Evolutionary conservation across 2,888 invertebrate species (phyloP), one percentile per base, ranked within the genome.

Genomic region (Entomobrya multifasciata): DNA sequence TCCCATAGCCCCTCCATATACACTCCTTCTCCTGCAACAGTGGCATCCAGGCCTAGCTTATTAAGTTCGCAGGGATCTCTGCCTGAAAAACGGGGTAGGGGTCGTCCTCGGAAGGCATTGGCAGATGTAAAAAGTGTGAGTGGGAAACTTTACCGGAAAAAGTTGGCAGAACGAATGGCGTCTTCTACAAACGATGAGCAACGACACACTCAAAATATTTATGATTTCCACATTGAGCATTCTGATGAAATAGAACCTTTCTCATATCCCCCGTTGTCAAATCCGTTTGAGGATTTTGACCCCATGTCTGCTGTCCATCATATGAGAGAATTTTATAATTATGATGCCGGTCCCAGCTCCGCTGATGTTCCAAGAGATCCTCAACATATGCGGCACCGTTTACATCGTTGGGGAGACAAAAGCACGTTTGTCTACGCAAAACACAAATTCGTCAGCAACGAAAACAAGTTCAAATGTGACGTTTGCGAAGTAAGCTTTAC

Each of bases 351-450:
- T 30, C 62, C 20, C 1, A 22, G 22, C 25, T 36, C 49, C 49
- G 4, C 4, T 30, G 67, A 17, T 20, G 30, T n/a, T 1, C n/a
- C 62, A n/a, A 11, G 22, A 1, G 67, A 67, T 41, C 55, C 41
- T 8, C 25, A 62, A 13, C 30, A 22, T 15, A n/a, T 36, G 22
- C 62, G 49, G 0, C 41, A 41, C 8, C 36, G 72, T 13, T 49
- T 84, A 5, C 41, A 77, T 0, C 49, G 79, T 6, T 85, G 85
- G 85, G 47, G 72, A 36, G 77, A 85, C 30, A 17, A 49, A 15
- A 85, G 79, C 36, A 85, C 85, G 1, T 85, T 85, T 85, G 78
- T 79, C 0, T 85, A 85, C 62, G 85, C 85, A 2, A 85, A 79
- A 30, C 79, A 78, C 62, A 85, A 85, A 62, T 79, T 79, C 25